Evolutionary conservation across 2,888 invertebrate species (phyloP).

Genomic region (Lucinisca nassula): DNA sequence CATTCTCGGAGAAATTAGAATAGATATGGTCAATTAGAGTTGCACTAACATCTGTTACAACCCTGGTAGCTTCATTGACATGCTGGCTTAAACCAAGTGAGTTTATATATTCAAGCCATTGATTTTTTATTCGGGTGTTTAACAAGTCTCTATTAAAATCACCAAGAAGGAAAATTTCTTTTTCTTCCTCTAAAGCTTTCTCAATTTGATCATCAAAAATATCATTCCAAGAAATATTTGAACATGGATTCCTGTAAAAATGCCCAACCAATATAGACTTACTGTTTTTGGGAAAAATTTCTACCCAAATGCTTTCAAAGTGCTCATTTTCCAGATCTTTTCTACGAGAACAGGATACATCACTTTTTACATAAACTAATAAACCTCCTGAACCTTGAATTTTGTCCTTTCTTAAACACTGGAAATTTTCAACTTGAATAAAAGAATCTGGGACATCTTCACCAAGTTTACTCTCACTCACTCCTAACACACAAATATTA

Average conservation of each 20-base stretch:
- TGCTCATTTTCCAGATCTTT: background rate
- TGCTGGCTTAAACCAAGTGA: background rate
- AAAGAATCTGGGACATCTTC: background rate
- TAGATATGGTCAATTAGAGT: background rate
- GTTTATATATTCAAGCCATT: background rate
- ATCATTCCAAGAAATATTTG: background rate
- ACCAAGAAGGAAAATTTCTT: background rate
- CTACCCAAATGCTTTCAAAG: too few relatives aligned
- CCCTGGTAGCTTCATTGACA: background rate
- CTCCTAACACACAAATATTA: background rate
- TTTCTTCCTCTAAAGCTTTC: background rate
- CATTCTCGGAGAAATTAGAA: background rate
- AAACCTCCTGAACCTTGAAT: background rate
- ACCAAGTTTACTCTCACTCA: background rate
- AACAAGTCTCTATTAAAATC: background rate
- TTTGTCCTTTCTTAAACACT: background rate
- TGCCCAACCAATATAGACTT: background rate
- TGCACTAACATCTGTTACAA: background rate
- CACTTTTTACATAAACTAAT: background rate
- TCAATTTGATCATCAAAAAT: background rate
- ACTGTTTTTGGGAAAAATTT: too few relatives aligned
- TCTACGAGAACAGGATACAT: background rate
- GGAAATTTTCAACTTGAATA: background rate
- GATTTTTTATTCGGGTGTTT: background rate
- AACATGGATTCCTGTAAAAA: background rate